These are phyloP conservation scores for Cephalopachus bancanus DNA, from an alignment of 2,797 vertebrate genomes.

Conservation along the genomic window DNA sequence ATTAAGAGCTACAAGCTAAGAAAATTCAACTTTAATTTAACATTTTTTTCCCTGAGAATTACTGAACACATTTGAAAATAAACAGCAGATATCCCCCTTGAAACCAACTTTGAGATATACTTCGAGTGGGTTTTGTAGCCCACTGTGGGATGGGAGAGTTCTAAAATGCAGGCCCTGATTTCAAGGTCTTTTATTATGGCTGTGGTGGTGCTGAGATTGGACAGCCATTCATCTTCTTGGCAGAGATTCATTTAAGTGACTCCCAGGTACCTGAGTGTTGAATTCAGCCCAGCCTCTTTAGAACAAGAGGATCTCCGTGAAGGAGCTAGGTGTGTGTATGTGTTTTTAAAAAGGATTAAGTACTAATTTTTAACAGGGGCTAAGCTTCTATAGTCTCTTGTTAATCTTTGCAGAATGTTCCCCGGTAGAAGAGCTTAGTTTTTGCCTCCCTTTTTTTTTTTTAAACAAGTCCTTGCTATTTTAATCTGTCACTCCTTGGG, in stretches of 20 bases:
- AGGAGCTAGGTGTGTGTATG: slow-evolving; percentile 7
- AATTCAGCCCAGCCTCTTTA: slow-evolving; percentile 60
- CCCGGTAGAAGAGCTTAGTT: slow-evolving; percentile 10
- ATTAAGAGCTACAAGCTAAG: background rate
- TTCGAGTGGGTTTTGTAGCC: background rate
- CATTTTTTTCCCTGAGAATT: slow-evolving; percentile 1
- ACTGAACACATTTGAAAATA: slow-evolving; percentile 4
- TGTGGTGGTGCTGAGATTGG: background rate
- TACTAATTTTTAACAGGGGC: background rate
- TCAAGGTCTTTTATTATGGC: background rate
- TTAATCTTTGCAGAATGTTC: slow-evolving; percentile 47
- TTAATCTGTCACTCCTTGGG: background rate
- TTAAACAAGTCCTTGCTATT: slow-evolving; percentile 40
- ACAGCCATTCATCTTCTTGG: background rate
- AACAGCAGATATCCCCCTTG: background rate
- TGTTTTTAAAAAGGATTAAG: slow-evolving; percentile 52
- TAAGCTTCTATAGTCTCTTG: background rate
- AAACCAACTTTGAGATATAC: background rate
- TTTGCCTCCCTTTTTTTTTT: background rate
- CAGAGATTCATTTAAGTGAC: slow-evolving; percentile 21
- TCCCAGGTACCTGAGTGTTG: background rate
- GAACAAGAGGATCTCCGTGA: slow-evolving; percentile 61
- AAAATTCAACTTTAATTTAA: background rate
- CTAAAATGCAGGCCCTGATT: background rate
- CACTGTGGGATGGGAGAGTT: background rate